These are phyloP conservation scores for Forbesichthys agassizii DNA, from an alignment of 2,113 vertebrate genomes.

Conservation along the genomic window DNA sequence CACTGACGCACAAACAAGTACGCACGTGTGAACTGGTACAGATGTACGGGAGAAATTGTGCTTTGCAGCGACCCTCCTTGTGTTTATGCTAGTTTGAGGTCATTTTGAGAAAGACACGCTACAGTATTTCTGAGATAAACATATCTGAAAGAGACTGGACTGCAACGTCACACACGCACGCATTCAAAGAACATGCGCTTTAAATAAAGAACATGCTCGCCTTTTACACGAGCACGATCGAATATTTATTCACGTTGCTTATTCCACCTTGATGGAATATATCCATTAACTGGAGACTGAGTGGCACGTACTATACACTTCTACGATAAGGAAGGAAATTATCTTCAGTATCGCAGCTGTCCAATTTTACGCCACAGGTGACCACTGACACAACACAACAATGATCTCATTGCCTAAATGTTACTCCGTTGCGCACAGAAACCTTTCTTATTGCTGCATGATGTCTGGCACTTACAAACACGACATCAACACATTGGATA, in stretches of 20 bases:
- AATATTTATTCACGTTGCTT: conserved; percentile 6
- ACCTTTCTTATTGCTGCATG: conserved; percentile 69
- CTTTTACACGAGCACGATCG: background rate
- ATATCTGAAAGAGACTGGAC: background rate
- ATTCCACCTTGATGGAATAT: conserved; percentile 18
- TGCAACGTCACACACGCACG: background rate
- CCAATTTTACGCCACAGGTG: too few species aligned
- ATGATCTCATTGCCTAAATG: conserved; percentile 34
- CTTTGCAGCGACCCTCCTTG: conserved; percentile 55
- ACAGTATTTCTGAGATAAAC: background rate
- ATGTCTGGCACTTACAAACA: conserved; percentile 62
- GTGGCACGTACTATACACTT: background rate
- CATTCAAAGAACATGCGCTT: conserved; percentile 2
- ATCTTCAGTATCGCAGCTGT: too few species aligned
- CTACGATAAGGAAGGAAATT: too few species aligned
- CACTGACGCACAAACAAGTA: conserved; percentile 50
- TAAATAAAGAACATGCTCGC: background rate
- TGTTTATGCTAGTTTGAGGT: conserved; percentile 34
- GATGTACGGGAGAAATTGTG: conserved; percentile 57
- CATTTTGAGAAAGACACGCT: conserved; percentile 27
- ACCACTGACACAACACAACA: conserved; percentile 44
- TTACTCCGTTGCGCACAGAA: conserved; percentile 38
- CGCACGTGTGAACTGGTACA: conserved; percentile 18
- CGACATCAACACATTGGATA: conserved; percentile 36
- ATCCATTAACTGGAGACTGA: conserved; percentile 11